Evolutionary conservation across 2,797 vertebrate species (phyloP), one percentile per base, ranked within the genome.

Genomic region (Acrossocheilus wenchowensis): DNA sequence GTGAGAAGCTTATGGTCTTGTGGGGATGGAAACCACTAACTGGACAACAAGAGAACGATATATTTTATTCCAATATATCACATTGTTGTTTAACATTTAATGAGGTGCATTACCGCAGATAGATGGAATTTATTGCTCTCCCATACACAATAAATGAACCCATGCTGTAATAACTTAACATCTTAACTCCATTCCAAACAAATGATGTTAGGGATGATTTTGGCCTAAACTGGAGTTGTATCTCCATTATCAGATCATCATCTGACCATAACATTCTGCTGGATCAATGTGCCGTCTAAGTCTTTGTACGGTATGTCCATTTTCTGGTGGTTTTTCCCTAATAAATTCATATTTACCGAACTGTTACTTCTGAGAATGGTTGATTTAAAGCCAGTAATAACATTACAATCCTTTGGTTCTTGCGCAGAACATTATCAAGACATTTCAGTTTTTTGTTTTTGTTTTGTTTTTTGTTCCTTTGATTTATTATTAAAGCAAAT

Each of bases 11-110:
- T 23, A 82, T 57, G 50, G 43, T 43, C 36, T 54, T 68, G 8
- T 52, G 23, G 23, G 50, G 62, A 69, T 78, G n/a, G 23, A 69
- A 81, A 69, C 34, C 52, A 57, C 39, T 60, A 15, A n/a, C 36
- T 79, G 39, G 50, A 60, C 66, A 48, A n/a, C 39, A 45, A 41
- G 30, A 78, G 39, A 68, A 43, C 4, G 0, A 34, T 36, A 54
- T 34, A 34, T 48, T 79, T 79, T 60, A 23, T 41, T 45, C 2
- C n/a, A 60, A 72, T 79, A 85, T 60, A 45, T 85, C 66, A 57
- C 50, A n/a, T 15, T 72, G 66, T 60, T 85, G 64, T 85, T 85
- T 72, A 79, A 72, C 19, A 79, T 85, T 85, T 85, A 79, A 79
- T 85, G 64, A 85, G 75, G 39, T 26, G 75, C 36, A 68, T 85